phyloP scores from a whole-genome alignment of 2,888 invertebrate genomes.

The Parthenolecanium corni region DNA sequence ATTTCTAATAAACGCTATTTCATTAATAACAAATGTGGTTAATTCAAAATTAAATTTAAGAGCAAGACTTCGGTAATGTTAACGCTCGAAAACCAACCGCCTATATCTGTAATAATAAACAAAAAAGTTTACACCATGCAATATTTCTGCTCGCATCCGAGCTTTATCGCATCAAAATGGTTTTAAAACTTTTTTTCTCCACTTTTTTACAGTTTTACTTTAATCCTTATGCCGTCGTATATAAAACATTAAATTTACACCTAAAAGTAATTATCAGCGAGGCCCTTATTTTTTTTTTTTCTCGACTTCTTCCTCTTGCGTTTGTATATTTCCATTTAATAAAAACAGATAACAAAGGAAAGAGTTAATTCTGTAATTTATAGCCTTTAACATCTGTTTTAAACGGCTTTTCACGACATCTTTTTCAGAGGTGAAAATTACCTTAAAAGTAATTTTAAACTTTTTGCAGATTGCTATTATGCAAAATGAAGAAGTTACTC shows the following conservation, averaged over 20 bases:
- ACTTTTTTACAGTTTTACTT: no score
- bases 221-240: no score
- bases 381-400: slow-evolving; percentile 25
- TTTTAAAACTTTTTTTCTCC: no score
- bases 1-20: no score
- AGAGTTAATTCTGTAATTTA: slow-evolving; percentile 27
- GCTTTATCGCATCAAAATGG: no score
- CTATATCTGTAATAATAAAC: no score
- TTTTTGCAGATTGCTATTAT: slow-evolving; percentile 21
- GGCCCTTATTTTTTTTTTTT: slow-evolving; percentile 10
- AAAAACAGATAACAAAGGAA: slow-evolving; percentile 25
- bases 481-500: slow-evolving; percentile 23
- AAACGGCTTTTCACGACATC: slow-evolving; percentile 24
- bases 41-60: no score
- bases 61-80: no score
- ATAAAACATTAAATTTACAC: background rate
- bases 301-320: background rate
- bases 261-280: slow-evolving; percentile 10
- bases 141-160: no score
- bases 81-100: no score
- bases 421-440: slow-evolving; percentile 27
- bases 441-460: slow-evolving; percentile 24
- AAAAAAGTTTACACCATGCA: no score
- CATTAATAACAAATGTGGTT: no score
- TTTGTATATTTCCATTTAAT: slow-evolving; percentile 13